Percentiles rank a stretch among this genome's conserved stretches.
phyloP scores from a whole-genome alignment of 2,888 invertebrate species.

The Sinotaia quadrata region DNA sequence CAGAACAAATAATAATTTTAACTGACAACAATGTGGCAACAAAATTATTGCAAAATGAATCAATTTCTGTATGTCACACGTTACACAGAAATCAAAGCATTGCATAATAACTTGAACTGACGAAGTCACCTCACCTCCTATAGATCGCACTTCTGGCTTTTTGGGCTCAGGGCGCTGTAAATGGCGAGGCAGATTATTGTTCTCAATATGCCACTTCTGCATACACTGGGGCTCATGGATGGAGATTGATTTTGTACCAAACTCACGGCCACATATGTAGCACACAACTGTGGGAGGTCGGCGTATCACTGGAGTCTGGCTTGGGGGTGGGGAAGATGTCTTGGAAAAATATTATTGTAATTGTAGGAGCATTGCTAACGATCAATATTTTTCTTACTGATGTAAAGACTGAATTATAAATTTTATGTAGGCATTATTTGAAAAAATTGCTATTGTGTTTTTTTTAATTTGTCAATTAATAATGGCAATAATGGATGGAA shows the following conservation, averaged over 20 bases:
- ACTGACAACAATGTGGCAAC: no score
- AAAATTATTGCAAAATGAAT: no score
- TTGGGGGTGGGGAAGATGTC: constrained; percentile 7
- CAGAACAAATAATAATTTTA: no score
- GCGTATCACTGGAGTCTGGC: constrained; percentile 44
- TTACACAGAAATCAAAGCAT: background rate
- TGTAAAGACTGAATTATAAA: no score
- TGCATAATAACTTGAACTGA: no score
- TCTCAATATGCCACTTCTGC: constrained; percentile 78
- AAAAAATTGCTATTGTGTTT: no score
- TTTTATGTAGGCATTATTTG: no score
- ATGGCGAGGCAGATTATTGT: constrained; percentile 76
- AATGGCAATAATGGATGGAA: no score
- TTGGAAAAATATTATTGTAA: background rate
- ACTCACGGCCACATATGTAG: constrained; percentile 79
- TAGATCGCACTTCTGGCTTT: constrained; percentile 74
- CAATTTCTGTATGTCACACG: background rate
- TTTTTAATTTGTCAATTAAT: no score
- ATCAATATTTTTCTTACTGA: no score
- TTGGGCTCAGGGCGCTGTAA: constrained; percentile 76
- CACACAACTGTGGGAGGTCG: constrained; percentile 74
- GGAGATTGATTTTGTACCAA: constrained; percentile 78
- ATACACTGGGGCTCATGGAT: constrained; percentile 82
- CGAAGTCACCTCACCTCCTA: constrained; percentile 54
- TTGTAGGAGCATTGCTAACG: no score